Base-by-base conservation (phyloP, 2,888 invertebrate genomes). In the Synergus itoensis region DNA sequence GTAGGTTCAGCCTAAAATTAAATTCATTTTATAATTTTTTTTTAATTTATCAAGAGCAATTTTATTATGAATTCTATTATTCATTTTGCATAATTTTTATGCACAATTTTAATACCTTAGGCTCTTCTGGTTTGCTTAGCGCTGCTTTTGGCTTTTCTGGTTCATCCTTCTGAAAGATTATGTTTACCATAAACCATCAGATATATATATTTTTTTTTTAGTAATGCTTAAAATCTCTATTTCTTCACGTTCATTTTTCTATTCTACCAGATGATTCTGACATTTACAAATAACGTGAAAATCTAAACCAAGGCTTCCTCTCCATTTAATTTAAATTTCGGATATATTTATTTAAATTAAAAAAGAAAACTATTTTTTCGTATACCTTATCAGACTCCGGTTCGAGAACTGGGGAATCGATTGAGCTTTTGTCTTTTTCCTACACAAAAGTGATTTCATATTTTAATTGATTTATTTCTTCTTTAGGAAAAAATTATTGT, bases 121-220 rank as follows among this genome's bases (percentile, higher is more conserved):
- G 65, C 76, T 83, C 82, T 82, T 81, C 83, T 53, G 82, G 78
- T 79, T 83, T 80, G 77, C 79, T 78, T 76, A 83, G 63, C 36
- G 81, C 79, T n/a, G 78, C 76, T 77, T 84, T 84, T 75, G 82
- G 81, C 65, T 82, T 78, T 77, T 79, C 77, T 76, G 83, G 45
- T 77, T 84, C 84, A 75, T 75, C 81, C 78, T 85, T 82, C 81
- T 81, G 80, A 77, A 83, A 81, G 79, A 76, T 21, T 76, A 65
- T 64, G 79, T 80, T 76, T 3, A 60, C 1, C 12, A 4, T 21
- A 12, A 21, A 21, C 21, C 12, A 60, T 21, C 4, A 12, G 16
- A 45, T 63, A 43, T 43, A 4, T 63, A n/a, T n/a, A n/a, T 77
- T 63, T 12, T 7, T 64, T 64, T 4, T 63, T 62, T 9, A 12